Percentiles rank a stretch among this genome's conserved stretches.
Conservation (phyloP, 2,797 vertebrate genomes). For the Acanthiza pusilla region DNA sequence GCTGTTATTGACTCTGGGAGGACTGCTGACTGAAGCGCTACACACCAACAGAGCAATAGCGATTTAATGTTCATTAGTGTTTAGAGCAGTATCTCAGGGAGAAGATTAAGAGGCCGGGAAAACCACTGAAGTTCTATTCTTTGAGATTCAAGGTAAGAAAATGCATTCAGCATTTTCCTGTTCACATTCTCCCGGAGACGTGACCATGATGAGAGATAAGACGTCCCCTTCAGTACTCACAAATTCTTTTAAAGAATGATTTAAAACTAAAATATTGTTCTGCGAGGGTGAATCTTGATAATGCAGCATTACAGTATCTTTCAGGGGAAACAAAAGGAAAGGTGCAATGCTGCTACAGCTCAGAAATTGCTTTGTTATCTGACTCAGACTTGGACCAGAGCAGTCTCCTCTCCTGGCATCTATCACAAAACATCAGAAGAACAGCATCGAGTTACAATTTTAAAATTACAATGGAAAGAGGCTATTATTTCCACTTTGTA, state of each 20-base stretch:
- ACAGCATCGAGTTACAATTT: background rate
- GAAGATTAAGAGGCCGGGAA: constrained; percentile 51
- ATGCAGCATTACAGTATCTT: constrained; percentile 2
- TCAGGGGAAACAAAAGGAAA: constrained; percentile 49
- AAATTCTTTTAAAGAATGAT: constrained; percentile 11
- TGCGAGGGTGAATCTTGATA: background rate
- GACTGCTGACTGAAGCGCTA: constrained; percentile 21
- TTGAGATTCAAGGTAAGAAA: constrained; percentile 10
- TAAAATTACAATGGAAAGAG: constrained; percentile 25
- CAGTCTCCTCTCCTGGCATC: constrained; percentile 19
- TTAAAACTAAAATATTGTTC: constrained; percentile 28
- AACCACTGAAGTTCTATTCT: constrained; percentile 31
- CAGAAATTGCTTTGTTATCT: constrained; percentile 63
- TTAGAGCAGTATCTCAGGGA: constrained; percentile 29
- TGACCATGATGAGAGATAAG: background rate
- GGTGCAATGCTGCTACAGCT: constrained; percentile 11
- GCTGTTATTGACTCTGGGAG: constrained; percentile 42
- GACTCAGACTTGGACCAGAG: constrained; percentile 1
- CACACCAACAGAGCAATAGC: constrained; percentile 12
- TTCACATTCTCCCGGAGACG: background rate
- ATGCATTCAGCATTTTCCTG: background rate
- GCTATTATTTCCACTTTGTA: constrained; percentile 21
- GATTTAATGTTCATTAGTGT: constrained; percentile 56
- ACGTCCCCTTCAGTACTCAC: background rate
- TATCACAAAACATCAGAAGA: constrained; percentile 31